Conservation (phyloP, 2,797 vertebrate species). For the Todus mexicanus region DNA sequence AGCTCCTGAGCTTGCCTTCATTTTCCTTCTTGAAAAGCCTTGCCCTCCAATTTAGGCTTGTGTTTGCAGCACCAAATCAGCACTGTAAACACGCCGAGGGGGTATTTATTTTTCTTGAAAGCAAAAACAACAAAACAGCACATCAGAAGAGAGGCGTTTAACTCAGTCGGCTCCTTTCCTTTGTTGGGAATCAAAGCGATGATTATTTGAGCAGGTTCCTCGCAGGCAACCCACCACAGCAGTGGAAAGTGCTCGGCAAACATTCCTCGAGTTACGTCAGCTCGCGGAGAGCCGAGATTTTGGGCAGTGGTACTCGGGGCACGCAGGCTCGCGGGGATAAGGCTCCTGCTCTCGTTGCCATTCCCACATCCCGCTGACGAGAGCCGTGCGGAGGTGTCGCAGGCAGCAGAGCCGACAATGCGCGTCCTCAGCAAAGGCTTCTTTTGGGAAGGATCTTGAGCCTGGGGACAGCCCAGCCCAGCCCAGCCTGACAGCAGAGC, state of each 20-base stretch:
- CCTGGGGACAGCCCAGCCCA: accelerated
- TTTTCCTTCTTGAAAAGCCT: not conserved
- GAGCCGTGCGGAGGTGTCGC: accelerated
- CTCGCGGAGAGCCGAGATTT: accelerated
- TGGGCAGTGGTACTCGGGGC: not conserved
- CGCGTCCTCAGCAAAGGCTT: accelerated
- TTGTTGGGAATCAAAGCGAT: not conserved
- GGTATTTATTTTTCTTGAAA: constrained; percentile 14
- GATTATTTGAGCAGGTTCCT: not conserved
- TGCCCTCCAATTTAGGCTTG: not conserved
- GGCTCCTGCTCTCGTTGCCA: accelerated
- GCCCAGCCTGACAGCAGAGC: not conserved
- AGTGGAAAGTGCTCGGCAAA: not conserved
- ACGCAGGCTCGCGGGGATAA: accelerated
- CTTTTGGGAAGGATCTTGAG: not conserved
- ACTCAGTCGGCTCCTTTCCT: not conserved
- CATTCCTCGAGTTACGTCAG: accelerated
- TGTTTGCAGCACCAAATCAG: not conserved
- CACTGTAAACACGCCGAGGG: not conserved
- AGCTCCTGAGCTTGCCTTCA: not conserved
- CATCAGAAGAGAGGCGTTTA: not conserved
- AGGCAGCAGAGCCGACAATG: not conserved
- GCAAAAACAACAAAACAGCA: not conserved
- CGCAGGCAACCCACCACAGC: not conserved
- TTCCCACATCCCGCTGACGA: accelerated